Conservation (phyloP, 2,113 vertebrate species). For the Acrocephalus arundinaceus region DNA sequence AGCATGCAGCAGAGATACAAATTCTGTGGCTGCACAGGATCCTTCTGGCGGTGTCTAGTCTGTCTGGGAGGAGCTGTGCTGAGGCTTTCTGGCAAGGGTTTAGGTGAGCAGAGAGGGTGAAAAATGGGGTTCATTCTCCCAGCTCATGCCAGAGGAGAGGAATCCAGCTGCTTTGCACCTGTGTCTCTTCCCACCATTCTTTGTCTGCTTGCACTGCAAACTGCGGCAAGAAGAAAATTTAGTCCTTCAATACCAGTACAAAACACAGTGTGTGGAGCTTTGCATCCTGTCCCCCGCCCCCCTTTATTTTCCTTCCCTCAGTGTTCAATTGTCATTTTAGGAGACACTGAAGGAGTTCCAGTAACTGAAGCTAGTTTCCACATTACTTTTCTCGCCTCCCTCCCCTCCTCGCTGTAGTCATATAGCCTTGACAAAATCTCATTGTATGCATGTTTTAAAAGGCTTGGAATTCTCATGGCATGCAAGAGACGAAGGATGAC, state of each 20-base stretch:
- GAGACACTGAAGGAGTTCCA: not conserved
- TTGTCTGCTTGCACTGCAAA: not conserved
- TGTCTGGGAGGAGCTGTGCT: not conserved
- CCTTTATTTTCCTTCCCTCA: not conserved
- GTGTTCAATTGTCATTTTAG: not conserved
- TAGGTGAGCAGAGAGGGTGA: not conserved
- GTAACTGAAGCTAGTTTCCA: not conserved
- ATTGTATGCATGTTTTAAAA: not conserved
- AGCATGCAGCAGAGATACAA: not conserved
- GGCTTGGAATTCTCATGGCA: not conserved
- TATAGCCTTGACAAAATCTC: not conserved
- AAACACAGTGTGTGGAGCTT: not conserved
- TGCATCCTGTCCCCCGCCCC: rapidly evolving
- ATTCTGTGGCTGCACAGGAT: not conserved
- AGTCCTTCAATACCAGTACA: not conserved
- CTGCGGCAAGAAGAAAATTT: not conserved
- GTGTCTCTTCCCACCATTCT: not conserved
- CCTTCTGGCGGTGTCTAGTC: not conserved
- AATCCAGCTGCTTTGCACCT: not conserved
- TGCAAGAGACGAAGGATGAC: not conserved
- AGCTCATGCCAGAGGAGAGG: not conserved
- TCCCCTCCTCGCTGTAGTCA: not conserved
- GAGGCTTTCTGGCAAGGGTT: not conserved
- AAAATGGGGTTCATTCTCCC: not conserved
- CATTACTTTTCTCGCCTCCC: not conserved